These are phyloP conservation scores for Neolamprologus tretocephalus DNA, from an alignment of 2,113 vertebrate genomes.

Conservation along the genomic window DNA sequence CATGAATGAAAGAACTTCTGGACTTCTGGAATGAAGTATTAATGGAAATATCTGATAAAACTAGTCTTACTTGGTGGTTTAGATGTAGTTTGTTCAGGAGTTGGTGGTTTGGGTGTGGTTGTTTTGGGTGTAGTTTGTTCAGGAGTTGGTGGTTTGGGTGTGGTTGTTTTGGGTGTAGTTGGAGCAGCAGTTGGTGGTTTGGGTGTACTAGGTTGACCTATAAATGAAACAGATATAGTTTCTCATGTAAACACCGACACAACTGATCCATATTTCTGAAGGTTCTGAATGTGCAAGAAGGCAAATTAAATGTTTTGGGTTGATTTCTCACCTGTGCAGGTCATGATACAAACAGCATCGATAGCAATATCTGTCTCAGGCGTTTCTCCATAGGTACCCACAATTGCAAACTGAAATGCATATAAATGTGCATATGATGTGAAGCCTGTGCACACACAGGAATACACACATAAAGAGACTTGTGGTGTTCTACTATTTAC, in stretches of 20 bases:
- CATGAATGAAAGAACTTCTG: not conserved
- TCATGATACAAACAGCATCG: constrained; percentile 70
- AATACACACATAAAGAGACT: not conserved
- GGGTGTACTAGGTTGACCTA: not conserved
- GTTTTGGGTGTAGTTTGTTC: not conserved
- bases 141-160: not conserved
- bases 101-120: not conserved
- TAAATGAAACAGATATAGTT: not conserved
- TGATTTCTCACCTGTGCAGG: constrained; percentile 65
- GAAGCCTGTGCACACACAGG: not conserved
- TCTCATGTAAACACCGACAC: not conserved
- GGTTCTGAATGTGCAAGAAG: not conserved
- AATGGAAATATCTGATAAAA: not conserved
- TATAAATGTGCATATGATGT: not conserved
- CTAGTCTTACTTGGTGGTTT: constrained; percentile 32
- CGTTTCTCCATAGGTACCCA: constrained; percentile 69
- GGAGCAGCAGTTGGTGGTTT: not conserved
- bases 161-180: not conserved
- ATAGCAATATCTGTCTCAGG: constrained; percentile 73
- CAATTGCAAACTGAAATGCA: constrained; percentile 72
- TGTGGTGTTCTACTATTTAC: constrained; percentile 15
- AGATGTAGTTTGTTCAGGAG: not conserved
- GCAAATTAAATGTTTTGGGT: not conserved
- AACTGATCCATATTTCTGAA: not conserved
- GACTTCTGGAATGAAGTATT: not conserved